These are phyloP conservation scores for Ennomos erosarius DNA, from an alignment of 2,888 invertebrate genomes.

Conservation along the genomic window DNA sequence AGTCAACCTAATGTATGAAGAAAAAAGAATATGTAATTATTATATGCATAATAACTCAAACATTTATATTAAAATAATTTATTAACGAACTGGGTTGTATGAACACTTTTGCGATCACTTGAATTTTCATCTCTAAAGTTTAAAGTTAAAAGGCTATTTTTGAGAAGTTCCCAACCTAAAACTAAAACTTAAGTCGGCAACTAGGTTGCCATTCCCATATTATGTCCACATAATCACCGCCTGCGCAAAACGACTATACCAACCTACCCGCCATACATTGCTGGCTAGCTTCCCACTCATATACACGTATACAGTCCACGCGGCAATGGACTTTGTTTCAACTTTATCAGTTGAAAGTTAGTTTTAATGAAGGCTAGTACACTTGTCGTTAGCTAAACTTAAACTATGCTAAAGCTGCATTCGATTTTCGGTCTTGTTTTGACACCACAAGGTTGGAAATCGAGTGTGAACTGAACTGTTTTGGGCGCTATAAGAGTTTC, in stretches of 20 bases:
- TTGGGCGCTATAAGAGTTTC: slow-evolving; percentile 36
- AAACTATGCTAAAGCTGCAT: slow-evolving; percentile 30
- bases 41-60: too few species aligned
- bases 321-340: slow-evolving; percentile 63
- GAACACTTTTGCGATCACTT: too few species aligned
- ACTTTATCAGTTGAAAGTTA: slow-evolving; percentile 61
- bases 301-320: slow-evolving; percentile 52
- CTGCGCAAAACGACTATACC: slow-evolving; percentile 45
- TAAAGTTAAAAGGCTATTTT: slow-evolving; percentile 10
- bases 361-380: slow-evolving; percentile 60
- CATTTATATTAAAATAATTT: too few species aligned
- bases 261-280: slow-evolving; percentile 48
- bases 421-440: slow-evolving; percentile 38
- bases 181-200: slow-evolving; percentile 21
- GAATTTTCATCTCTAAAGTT: too few species aligned
- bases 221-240: slow-evolving; percentile 31
- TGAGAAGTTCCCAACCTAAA: slow-evolving; percentile 10
- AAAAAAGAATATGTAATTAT: too few species aligned
- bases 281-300: slow-evolving; percentile 39
- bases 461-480: slow-evolving; percentile 41
- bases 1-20: too few species aligned
- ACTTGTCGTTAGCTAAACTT: slow-evolving; percentile 46
- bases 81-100: too few species aligned
- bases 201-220: slow-evolving; percentile 30
- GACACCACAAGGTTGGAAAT: slow-evolving; percentile 34